Conservation (phyloP, 2,797 vertebrate genomes). For the Champsocephalus gunnari region DNA sequence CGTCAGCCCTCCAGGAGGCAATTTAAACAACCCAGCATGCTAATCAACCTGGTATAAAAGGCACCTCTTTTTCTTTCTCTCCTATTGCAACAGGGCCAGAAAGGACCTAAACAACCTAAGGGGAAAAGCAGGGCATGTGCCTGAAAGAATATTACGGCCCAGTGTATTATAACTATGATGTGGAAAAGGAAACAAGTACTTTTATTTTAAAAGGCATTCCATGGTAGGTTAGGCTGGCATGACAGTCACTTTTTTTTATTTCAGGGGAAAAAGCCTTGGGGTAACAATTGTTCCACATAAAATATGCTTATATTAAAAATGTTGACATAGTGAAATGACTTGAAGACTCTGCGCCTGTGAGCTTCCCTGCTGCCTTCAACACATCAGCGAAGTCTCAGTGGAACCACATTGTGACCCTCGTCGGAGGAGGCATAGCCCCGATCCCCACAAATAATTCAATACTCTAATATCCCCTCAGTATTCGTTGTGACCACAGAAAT, state of each 20-base stretch:
- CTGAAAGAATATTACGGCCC: conserved; percentile 59
- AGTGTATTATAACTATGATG: conserved; percentile 47
- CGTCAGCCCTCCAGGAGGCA: conserved; percentile 81
- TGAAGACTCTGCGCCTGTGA: conserved; percentile 16
- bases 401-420: conserved; percentile 63
- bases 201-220: conserved; percentile 34
- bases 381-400: conserved; percentile 58
- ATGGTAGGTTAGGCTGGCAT: conserved; percentile 14
- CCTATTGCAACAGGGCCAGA: conserved; percentile 61
- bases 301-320: conserved; percentile 9
- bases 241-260: conserved; percentile 18
- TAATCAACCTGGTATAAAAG: conserved; percentile 82
- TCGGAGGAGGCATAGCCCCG: conserved; percentile 42
- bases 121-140: conserved; percentile 38
- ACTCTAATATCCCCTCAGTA: conserved; percentile 76
- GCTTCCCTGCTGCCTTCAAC: conserved; percentile 54
- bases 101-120: conserved; percentile 56
- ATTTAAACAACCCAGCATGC: conserved; percentile 84
- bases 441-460: conserved; percentile 80
- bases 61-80: conserved; percentile 32
- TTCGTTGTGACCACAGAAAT: conserved; percentile 82
- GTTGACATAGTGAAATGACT: conserved; percentile 8
- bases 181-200: conserved; percentile 45
- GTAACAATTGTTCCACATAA: neutral
- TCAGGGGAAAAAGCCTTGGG: conserved; percentile 2